phyloP scores from a whole-genome alignment of 64 coral and sea anemone species.

The Platygyra sinensis region DNA sequence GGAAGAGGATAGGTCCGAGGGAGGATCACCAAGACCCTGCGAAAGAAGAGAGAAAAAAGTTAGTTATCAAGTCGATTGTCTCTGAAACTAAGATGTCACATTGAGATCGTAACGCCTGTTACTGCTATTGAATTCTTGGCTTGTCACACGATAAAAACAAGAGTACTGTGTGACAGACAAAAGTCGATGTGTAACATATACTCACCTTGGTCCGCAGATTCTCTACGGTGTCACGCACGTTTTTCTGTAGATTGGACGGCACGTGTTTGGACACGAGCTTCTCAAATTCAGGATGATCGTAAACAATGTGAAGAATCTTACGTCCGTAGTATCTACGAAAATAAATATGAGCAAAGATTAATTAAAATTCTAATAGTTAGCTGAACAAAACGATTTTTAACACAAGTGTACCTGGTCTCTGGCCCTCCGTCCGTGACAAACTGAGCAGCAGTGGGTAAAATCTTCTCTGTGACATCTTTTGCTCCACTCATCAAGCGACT shows the following conservation, averaged over 20 bases:
- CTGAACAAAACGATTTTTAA: neutral
- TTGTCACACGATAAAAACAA: neutral
- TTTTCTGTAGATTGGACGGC: constrained; percentile 63
- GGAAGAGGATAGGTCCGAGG: constrained; percentile 80
- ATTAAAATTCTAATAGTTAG: neutral
- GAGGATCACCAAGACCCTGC: constrained; percentile 86
- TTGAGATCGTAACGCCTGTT: no score
- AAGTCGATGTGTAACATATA: neutral
- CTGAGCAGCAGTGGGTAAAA: constrained; percentile 83
- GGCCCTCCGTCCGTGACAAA: constrained; percentile 87
- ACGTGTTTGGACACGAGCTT: constrained; percentile 84
- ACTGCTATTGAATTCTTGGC: no score
- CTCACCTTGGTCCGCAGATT: constrained; percentile 69
- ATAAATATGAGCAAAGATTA: neutral
- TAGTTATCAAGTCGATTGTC: neutral
- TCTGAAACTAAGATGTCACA: no score
- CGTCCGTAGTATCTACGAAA: constrained; percentile 89
- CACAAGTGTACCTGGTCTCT: constrained; percentile 74
- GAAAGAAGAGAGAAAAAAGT: neutral
- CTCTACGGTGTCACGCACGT: constrained; percentile 78
- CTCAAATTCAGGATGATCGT: constrained; percentile 96
- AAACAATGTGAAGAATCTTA: constrained; percentile 77
- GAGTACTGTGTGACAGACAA: neutral
- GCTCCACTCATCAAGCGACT: constrained; percentile 88
- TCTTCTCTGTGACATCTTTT: constrained; percentile 94